Evolutionary conservation across 2,888 invertebrate genomes (phyloP).

Genomic region (Hirtodrosophila alboralis): DNA sequence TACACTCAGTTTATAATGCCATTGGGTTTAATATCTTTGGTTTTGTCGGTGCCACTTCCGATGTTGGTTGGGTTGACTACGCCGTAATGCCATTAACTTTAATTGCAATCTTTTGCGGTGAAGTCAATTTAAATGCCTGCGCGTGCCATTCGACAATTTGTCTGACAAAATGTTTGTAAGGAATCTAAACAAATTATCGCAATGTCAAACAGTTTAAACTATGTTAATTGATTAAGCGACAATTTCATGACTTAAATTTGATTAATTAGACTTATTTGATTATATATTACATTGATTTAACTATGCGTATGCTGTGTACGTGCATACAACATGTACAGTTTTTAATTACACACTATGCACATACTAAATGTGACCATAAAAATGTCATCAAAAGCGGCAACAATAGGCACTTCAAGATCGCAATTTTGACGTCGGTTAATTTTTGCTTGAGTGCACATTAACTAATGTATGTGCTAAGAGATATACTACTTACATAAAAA

Average conservation of each 20-base stretch:
- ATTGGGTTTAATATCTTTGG: conserved; percentile 26
- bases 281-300: no score
- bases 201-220: conserved; percentile 46
- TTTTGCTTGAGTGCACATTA: conserved; percentile 41
- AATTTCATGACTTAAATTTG: conserved; percentile 28
- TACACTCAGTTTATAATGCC: conserved; percentile 61
- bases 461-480: conserved; percentile 20
- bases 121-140: conserved; percentile 48
- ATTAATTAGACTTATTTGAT: conserved; percentile 42
- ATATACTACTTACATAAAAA: not conserved
- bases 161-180: conserved; percentile 26
- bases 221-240: conserved; percentile 65
- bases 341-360: conserved; percentile 20
- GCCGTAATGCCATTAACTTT: conserved; percentile 63
- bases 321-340: not conserved
- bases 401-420: conserved; percentile 43
- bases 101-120: conserved; percentile 64
- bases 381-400: conserved; percentile 43
- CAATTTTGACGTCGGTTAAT: conserved; percentile 17
- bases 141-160: conserved; percentile 70
- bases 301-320: no score
- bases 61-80: conserved; percentile 5
- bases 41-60: conserved; percentile 61
- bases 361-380: conserved; percentile 49
- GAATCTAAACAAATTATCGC: conserved; percentile 56